These are phyloP conservation scores for Ornithoptera alexandrae DNA, from an alignment of 2,888 invertebrate genomes.

Conservation along the genomic window DNA sequence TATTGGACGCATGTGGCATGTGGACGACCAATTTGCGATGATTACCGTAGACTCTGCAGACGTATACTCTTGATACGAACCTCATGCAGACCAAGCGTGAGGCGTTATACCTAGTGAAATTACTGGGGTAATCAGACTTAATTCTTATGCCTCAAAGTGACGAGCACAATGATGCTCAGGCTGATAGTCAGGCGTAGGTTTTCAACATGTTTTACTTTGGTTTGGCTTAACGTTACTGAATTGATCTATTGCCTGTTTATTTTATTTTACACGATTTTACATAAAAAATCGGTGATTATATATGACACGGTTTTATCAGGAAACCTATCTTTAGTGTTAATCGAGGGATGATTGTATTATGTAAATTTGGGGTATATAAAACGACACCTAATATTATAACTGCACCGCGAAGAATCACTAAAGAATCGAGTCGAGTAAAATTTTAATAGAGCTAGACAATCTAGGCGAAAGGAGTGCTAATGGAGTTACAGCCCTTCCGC, in stretches of 20 bases:
- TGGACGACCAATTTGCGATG: conserved; percentile 29
- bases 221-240: too few relatives aligned
- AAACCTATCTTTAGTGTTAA: too few relatives aligned
- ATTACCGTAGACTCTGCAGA: conserved; percentile 10
- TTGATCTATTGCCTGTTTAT: too few relatives aligned
- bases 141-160: too few relatives aligned
- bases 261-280: too few relatives aligned
- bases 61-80: neutral
- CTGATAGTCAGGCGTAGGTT: too few relatives aligned
- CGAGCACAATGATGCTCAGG: too few relatives aligned
- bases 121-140: too few relatives aligned
- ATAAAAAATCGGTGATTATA: too few relatives aligned
- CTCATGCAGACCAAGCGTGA: neutral
- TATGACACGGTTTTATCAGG: too few relatives aligned
- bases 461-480: conserved; percentile 19
- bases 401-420: neutral
- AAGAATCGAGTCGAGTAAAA: neutral
- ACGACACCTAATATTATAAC: neutral
- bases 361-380: neutral
- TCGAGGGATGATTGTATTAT: neutral
- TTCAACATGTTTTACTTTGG: too few relatives aligned
- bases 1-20: conserved; percentile 31
- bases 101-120: neutral
- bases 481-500: conserved; percentile 16
- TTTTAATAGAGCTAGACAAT: conserved; percentile 6